These are phyloP conservation scores for Lathamus discolor DNA, from an alignment of 2,113 vertebrate genomes.

Conservation along the genomic window DNA sequence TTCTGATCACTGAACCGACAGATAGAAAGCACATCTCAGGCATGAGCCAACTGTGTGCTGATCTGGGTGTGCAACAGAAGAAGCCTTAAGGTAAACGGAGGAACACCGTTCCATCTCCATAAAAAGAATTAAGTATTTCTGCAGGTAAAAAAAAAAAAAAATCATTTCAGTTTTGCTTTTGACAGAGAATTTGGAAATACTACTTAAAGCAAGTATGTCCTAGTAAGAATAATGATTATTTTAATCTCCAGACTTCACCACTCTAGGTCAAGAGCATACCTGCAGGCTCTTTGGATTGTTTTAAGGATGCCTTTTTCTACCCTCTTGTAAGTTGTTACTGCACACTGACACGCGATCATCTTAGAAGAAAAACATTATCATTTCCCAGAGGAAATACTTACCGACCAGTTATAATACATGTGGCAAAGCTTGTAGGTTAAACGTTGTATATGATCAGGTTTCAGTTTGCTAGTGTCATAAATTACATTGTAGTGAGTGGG, in stretches of 20 bases:
- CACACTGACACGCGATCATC: fast-evolving
- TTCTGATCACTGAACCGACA: background rate
- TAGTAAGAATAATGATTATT: background rate
- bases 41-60: background rate
- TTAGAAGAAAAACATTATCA: background rate
- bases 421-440: constrained; percentile 96
- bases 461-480: constrained; percentile 89
- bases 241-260: background rate
- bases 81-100: background rate
- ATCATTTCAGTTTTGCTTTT: background rate
- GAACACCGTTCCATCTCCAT: background rate
- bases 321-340: background rate
- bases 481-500: constrained; percentile 95
- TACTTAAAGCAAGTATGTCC: background rate
- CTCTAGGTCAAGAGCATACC: background rate
- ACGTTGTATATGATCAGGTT: constrained; percentile 92
- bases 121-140: fast-evolving
- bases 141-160: background rate
- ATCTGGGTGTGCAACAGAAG: background rate
- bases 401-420: constrained; percentile 97
- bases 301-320: too few species aligned
- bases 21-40: background rate
- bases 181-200: background rate
- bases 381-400: constrained; percentile 55
- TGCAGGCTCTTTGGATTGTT: background rate